Evolutionary conservation across 2,888 invertebrate genomes (phyloP).

Genomic region (Monoplex corrugatus): DNA sequence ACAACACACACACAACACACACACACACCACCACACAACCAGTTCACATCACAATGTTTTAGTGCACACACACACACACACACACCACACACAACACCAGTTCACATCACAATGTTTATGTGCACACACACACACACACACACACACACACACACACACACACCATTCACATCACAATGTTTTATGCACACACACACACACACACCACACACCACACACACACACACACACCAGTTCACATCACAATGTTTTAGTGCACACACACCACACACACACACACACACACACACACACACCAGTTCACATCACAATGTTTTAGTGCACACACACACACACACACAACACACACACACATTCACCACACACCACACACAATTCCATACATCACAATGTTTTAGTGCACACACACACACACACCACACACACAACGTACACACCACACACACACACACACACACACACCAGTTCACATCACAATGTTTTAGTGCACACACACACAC

Average conservation of each 20-base stretch:
- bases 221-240: background rate
- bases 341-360: background rate
- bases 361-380: background rate
- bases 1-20: background rate
- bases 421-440: background rate
- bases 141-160: background rate
- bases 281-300: background rate
- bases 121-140: background rate
- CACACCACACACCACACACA: background rate
- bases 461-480: background rate
- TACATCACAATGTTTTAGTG: background rate
- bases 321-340: background rate
- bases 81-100: background rate
- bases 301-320: no score
- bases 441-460: background rate
- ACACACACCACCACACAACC: background rate
- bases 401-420: background rate
- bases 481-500: no score
- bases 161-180: background rate
- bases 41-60: background rate
- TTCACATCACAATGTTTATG: no score
- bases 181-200: background rate
- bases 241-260: no score
- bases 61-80: background rate
- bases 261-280: background rate